Percentiles rank a stretch among this genome's conserved stretches.
Conservation (phyloP, 2,797 vertebrate species). For the Lagocephalus sceleratus region DNA sequence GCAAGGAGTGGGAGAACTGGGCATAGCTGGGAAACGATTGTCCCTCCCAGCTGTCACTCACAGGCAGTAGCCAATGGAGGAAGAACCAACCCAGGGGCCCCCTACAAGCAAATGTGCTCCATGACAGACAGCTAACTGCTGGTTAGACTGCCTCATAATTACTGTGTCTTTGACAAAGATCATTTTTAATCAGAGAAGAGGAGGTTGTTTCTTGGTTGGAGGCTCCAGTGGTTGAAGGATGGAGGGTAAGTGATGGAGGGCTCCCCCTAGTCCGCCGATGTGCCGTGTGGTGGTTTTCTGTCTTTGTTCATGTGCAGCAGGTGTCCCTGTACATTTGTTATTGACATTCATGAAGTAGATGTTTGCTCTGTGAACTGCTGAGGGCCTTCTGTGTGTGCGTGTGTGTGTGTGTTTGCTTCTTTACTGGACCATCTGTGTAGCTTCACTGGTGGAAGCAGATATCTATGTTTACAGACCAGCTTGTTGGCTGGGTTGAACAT, state of each 20-base stretch:
- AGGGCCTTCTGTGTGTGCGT: conserved; percentile 31
- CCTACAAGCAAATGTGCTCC: conserved; percentile 12
- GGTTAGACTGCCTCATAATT: conserved; percentile 5
- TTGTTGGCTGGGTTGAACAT: conserved; percentile 26
- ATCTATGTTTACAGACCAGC: conserved; percentile 49
- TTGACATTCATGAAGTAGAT: conserved; percentile 60
- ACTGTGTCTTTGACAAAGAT: background rate
- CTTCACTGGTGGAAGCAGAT: conserved; percentile 30
- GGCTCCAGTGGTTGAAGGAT: conserved; percentile 23
- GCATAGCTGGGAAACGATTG: conserved; percentile 22
- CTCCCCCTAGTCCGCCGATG: conserved; percentile 10
- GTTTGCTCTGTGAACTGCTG: conserved; percentile 45
- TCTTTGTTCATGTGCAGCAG: conserved; percentile 55
- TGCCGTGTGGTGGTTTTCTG: conserved; percentile 14
- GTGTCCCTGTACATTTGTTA: conserved; percentile 51
- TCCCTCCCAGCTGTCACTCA: conserved; percentile 30
- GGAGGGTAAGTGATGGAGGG: conserved; percentile 43
- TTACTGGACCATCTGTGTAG: conserved; percentile 2
- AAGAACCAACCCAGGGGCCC: conserved; percentile 1
- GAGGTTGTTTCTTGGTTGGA: background rate
- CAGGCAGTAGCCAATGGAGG: conserved; percentile 24
- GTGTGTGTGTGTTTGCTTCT: conserved; percentile 16
- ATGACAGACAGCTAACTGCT: conserved; percentile 20
- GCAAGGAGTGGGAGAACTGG: conserved; percentile 28
- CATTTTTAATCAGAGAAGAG: background rate